phyloP scores from a whole-genome alignment of 2,797 vertebrate genomes.

The Galaxias olidus region DNA sequence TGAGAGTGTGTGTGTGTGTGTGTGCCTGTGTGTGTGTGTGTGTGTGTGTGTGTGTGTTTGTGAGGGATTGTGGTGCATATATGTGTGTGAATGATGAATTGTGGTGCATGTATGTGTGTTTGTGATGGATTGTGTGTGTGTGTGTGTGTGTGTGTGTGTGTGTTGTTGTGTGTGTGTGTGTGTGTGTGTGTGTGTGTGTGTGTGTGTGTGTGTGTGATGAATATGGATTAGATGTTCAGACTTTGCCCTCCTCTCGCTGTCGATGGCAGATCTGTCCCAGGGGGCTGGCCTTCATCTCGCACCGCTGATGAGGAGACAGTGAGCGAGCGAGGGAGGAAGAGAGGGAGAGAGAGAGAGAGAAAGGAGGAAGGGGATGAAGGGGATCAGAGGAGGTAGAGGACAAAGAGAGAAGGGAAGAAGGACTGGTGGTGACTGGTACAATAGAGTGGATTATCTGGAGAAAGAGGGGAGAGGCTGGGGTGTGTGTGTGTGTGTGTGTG shows the following conservation, averaged over 20 bases:
- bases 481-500: no score
- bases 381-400: slow-evolving; percentile 3
- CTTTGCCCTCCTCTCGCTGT: slow-evolving; percentile 27
- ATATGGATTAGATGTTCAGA: slow-evolving; percentile 36
- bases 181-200: background rate
- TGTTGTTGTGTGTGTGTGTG: slow-evolving; percentile 14
- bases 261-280: slow-evolving; percentile 36
- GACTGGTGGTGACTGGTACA: slow-evolving; percentile 6
- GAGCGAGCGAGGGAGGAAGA: slow-evolving; percentile 4
- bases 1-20: slow-evolving; percentile 7
- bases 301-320: slow-evolving; percentile 28
- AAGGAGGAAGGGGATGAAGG: slow-evolving; percentile 9
- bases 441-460: no score
- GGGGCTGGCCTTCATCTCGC: slow-evolving; percentile 28
- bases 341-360: slow-evolving; percentile 15
- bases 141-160: slow-evolving; percentile 5
- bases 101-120: slow-evolving; percentile 2
- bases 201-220: slow-evolving; percentile 14
- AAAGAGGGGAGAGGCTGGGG: no score
- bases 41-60: slow-evolving; percentile 16
- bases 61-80: background rate
- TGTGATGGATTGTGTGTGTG: background rate
- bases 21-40: slow-evolving; percentile 6
- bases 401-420: slow-evolving; percentile 16
- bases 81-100: background rate